Base-by-base conservation (phyloP, 2,113 vertebrate genomes). In the Sarotherodon lohbergeri region DNA sequence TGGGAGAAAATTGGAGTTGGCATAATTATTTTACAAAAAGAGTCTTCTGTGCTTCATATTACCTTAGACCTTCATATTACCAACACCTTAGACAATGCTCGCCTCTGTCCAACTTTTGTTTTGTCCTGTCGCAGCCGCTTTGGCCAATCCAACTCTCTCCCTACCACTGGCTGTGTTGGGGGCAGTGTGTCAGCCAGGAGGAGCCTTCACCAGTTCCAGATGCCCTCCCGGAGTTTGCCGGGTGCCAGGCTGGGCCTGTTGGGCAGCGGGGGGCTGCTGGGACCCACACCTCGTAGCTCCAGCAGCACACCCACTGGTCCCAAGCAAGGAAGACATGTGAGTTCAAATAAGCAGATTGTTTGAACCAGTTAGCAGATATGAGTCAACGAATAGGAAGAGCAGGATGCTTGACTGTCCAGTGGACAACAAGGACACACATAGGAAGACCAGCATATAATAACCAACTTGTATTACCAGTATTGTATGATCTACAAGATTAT, bases 101-200 rank as follows among this genome's bases (percentile, higher is more conserved):
- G 1, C 13, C n/a, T 84, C 4, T 68, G 43, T 55, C 4, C 66
- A 8, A 48, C 55, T 14, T 12, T 1, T 2, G 1, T 4, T 0
- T 86, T 7, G 3, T 6, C 71, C 52, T 89, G 17, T 81, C 29
- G 1, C 94, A 98, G 98, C 91, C 98, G 98, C 16, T 99, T 99
- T 71, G 98, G 98, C 83, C 99, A 99, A 94, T 99, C 99, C 5
- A 99, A 98, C 96, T 99, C 99, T 36, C 96, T 99, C 34, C 98
- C 98, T 3, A 98, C 97, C 32, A 93, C 97, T 6, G 95, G 97
- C 86, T 98, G 98, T 57, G 97, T 98, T 2, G 98, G 98, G 73
- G 86, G 97, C 5, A 91, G 94, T 14, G 96, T 97, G 80, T 97
- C 98, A 82, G 96, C 96, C 59, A 94, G 99, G 82, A 96, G 99